Conservation (phyloP, 2,888 invertebrate species). For the Lamproptera curius region DNA sequence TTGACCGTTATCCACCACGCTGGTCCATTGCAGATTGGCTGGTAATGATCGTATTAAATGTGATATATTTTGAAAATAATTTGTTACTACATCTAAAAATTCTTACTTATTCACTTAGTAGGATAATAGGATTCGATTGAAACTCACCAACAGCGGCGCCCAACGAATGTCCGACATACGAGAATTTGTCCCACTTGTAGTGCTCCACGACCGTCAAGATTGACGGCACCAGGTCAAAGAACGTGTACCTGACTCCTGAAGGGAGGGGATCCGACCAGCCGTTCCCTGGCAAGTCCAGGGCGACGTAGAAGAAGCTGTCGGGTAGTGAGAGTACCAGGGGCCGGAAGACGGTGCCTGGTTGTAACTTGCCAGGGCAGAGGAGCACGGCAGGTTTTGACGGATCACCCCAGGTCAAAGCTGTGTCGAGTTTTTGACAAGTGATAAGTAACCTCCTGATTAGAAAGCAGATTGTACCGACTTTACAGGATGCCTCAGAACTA, state of each 20-base stretch:
- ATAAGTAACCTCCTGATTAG: too few species aligned
- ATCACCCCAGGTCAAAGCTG: slow-evolving; percentile 80
- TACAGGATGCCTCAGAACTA: too few species aligned
- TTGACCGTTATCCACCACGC: too few species aligned
- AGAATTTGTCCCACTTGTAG: slow-evolving; percentile 50
- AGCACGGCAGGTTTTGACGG: slow-evolving; percentile 68
- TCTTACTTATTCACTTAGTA: too few species aligned
- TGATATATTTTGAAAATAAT: too few species aligned
- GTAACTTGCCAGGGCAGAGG: slow-evolving; percentile 78
- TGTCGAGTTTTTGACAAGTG: too few species aligned
- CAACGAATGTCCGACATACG: slow-evolving; percentile 41
- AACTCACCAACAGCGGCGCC: slow-evolving; percentile 14
- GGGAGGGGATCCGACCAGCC: slow-evolving; percentile 76
- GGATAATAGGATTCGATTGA: too few species aligned
- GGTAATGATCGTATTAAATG: too few species aligned
- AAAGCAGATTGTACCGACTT: too few species aligned
- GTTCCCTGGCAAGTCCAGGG: slow-evolving; percentile 78
- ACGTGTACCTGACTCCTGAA: slow-evolving; percentile 40
- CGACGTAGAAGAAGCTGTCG: slow-evolving; percentile 47
- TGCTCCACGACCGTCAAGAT: slow-evolving; percentile 40
- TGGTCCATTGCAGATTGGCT: too few species aligned
- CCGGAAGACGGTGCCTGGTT: slow-evolving; percentile 79
- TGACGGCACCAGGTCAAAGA: slow-evolving; percentile 44
- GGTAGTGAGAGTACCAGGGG: slow-evolving; percentile 73
- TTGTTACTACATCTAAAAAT: too few species aligned